phyloP scores from a whole-genome alignment of 2,888 invertebrate genomes.

The Cheilosia urbana region DNA sequence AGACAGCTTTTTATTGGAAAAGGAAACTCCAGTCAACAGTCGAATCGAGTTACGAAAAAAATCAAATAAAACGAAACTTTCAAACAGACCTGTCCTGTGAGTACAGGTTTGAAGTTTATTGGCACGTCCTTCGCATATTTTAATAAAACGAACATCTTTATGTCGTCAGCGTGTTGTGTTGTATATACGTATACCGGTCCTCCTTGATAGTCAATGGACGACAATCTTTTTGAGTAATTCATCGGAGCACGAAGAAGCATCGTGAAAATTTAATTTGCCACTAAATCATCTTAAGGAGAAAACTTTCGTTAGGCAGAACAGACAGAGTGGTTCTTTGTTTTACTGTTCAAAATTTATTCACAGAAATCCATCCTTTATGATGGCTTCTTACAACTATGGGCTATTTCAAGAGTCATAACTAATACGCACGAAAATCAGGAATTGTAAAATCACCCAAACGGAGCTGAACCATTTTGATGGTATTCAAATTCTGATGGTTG shows the following conservation, averaged over 20 bases:
- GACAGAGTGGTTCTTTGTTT: not conserved
- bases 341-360: not conserved
- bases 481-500: too few relatives aligned
- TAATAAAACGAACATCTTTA: constrained; percentile 48
- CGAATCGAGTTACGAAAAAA: not conserved
- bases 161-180: constrained; percentile 1
- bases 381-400: too few relatives aligned
- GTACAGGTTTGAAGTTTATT: constrained; percentile 58
- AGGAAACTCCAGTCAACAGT: constrained; percentile 4
- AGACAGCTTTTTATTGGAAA: constrained; percentile 32
- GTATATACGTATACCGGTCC: not conserved
- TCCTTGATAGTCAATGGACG: constrained; percentile 34
- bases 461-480: too few relatives aligned
- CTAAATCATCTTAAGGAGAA: constrained; percentile 61
- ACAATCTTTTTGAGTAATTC: constrained; percentile 40
- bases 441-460: too few relatives aligned
- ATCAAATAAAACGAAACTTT: not conserved
- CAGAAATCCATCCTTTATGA: too few relatives aligned
- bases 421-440: too few relatives aligned
- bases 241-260: constrained; percentile 36
- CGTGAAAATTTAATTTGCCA: constrained; percentile 63
- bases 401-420: too few relatives aligned
- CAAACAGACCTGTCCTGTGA: not conserved
- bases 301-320: constrained; percentile 16
- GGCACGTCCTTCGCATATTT: constrained; percentile 69